Conservation (phyloP, 2,888 invertebrate species). For the Dicyrtomina minuta region DNA sequence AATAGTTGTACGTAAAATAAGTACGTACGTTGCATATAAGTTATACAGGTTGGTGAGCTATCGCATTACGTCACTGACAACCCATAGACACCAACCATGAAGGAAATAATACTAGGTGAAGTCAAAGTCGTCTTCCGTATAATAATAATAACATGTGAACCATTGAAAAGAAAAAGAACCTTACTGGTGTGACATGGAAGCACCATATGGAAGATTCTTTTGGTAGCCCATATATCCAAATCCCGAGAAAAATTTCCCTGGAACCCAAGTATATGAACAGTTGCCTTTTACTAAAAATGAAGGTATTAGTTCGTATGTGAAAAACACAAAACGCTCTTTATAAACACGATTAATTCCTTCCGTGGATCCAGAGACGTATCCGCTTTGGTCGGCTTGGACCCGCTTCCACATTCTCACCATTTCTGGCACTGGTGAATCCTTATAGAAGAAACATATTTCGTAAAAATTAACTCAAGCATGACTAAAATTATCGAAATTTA, state of each 20-base stretch:
- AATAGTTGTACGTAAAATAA: no score
- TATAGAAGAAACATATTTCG: not conserved
- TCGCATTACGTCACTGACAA: no score
- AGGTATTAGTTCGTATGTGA: conserved; percentile 50
- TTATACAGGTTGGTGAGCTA: no score
- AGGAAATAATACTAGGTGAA: no score
- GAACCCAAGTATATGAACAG: conserved; percentile 43
- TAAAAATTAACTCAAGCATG: not conserved
- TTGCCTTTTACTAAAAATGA: conserved; percentile 48
- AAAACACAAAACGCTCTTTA: conserved; percentile 46
- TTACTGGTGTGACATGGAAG: conserved; percentile 46
- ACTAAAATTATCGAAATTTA: not conserved
- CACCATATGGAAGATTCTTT: conserved; percentile 46
- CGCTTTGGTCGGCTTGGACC: conserved; percentile 39
- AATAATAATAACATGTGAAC: no score
- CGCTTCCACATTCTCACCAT: conserved; percentile 41
- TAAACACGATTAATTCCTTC: conserved; percentile 46
- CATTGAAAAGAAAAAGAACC: not conserved
- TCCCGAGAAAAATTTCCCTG: conserved; percentile 50
- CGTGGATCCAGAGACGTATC: conserved; percentile 40
- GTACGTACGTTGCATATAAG: no score
- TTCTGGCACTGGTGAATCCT: conserved; percentile 45
- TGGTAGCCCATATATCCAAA: conserved; percentile 53
- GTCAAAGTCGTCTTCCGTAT: no score
- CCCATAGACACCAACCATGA: no score